Conservation (phyloP, 2,113 vertebrate genomes). For the Microtus montanus region DNA sequence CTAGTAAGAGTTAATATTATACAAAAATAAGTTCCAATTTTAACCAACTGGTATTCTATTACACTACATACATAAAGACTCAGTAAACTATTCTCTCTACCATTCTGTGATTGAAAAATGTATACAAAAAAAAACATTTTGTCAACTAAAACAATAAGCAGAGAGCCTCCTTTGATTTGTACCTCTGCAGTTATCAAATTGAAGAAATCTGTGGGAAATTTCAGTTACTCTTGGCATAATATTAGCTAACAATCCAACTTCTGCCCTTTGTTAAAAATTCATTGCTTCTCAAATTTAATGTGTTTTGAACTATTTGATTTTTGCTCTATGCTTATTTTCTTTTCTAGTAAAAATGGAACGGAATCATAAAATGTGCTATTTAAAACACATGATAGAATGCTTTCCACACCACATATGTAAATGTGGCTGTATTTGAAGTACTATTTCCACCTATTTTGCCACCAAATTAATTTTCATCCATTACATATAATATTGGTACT, state of each 20-base stretch:
- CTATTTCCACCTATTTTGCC: not conserved
- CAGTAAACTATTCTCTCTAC: not conserved
- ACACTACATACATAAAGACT: not conserved
- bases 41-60: conserved; percentile 24
- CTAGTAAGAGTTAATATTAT: not conserved
- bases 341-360: not conserved
- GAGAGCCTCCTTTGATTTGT: not conserved
- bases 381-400: not conserved
- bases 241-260: not conserved
- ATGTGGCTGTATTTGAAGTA: not conserved
- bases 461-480: conserved; percentile 22
- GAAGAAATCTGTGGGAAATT: not conserved
- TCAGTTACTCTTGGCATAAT: not conserved
- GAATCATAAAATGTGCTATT: not conserved
- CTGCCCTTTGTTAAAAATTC: not conserved
- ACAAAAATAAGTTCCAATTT: conserved; percentile 5
- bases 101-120: not conserved
- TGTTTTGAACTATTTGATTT: conserved; percentile 7
- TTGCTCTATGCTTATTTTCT: not conserved
- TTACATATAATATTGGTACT: not conserved
- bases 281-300: not conserved
- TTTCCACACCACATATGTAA: not conserved
- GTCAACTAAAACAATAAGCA: conserved; percentile 24
- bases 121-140: not conserved
- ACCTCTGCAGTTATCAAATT: not conserved